A percentile compares a stretch with the other conserved stretches of the same genome.
Evolutionary conservation across 2,113 vertebrate genomes (phyloP).

Genomic region (Athene noctua): DNA sequence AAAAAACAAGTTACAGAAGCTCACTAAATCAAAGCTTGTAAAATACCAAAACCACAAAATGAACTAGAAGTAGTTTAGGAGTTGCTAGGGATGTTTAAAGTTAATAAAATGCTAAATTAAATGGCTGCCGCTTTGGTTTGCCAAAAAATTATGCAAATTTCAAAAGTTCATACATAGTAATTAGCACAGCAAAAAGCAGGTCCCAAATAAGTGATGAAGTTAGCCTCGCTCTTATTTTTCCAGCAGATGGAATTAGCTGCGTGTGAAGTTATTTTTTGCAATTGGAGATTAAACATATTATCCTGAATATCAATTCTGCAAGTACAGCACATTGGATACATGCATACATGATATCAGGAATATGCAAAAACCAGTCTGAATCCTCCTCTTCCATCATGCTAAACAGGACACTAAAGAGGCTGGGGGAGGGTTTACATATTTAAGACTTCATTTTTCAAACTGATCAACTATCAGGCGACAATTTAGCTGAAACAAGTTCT

Average conservation of each 20-base stretch:
- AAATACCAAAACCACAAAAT: neutral
- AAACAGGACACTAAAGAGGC: neutral
- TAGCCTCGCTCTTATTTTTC: neutral
- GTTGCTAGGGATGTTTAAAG: slow-evolving; percentile 18
- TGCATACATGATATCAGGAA: neutral
- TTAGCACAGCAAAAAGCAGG: slow-evolving; percentile 35
- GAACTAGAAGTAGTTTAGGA: neutral
- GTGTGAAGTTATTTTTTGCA: slow-evolving; percentile 27
- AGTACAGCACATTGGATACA: neutral
- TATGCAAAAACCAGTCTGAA: neutral
- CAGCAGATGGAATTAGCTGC: slow-evolving; percentile 50
- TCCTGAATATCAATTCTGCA: neutral
- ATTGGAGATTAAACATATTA: neutral
- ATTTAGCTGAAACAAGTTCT: neutral
- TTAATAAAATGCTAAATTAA: slow-evolving; percentile 43
- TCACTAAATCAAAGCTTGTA: neutral
- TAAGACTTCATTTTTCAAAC: neutral
- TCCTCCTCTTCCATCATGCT: neutral
- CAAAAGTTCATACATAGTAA: slow-evolving; percentile 46
- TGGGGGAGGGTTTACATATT: neutral
- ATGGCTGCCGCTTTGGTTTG: neutral
- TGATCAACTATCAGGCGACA: neutral
- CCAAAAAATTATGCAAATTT: slow-evolving; percentile 52
- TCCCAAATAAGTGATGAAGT: slow-evolving; percentile 30
- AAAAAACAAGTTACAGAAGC: neutral